A percentile compares a stretch with the other conserved stretches of the same genome.
Conservation (phyloP, 2,888 invertebrate genomes). For the Philhelius pedissequus region DNA sequence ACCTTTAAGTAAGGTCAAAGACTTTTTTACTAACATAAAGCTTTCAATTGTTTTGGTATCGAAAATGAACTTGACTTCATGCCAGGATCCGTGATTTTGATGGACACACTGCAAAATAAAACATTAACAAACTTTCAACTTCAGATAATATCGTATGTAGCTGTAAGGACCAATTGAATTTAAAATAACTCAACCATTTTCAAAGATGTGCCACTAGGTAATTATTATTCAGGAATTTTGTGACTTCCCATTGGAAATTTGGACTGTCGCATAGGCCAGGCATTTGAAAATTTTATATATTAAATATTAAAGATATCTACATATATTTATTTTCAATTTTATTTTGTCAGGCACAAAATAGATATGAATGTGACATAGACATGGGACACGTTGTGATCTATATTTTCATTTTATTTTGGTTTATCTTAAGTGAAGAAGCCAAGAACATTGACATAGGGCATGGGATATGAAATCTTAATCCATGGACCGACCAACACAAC, state of each 20-base stretch:
- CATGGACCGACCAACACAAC: not conserved
- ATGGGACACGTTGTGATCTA: conserved; percentile 15
- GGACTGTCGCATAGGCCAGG: not conserved
- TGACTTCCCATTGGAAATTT: not conserved
- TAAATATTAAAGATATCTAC: not conserved
- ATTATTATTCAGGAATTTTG: conserved; percentile 1
- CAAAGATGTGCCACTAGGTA: not conserved
- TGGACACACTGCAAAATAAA: not conserved
- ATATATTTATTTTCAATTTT: conserved; percentile 3
- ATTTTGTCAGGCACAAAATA: not conserved
- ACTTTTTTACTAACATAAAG: too few species aligned
- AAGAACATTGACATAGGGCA: too few species aligned
- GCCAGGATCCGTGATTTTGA: too few species aligned
- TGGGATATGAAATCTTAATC: not conserved
- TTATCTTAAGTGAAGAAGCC: not conserved
- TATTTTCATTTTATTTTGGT: conserved; percentile 10
- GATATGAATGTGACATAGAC: not conserved
- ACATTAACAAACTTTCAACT: not conserved
- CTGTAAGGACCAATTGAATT: not conserved
- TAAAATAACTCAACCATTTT: not conserved
- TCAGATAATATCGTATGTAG: not conserved
- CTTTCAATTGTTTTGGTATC: too few species aligned
- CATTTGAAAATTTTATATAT: not conserved
- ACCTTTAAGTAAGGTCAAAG: too few species aligned
- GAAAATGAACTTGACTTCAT: too few species aligned